phyloP scores from a whole-genome alignment of 2,888 invertebrate species.

The Euzetes globulus region DNA sequence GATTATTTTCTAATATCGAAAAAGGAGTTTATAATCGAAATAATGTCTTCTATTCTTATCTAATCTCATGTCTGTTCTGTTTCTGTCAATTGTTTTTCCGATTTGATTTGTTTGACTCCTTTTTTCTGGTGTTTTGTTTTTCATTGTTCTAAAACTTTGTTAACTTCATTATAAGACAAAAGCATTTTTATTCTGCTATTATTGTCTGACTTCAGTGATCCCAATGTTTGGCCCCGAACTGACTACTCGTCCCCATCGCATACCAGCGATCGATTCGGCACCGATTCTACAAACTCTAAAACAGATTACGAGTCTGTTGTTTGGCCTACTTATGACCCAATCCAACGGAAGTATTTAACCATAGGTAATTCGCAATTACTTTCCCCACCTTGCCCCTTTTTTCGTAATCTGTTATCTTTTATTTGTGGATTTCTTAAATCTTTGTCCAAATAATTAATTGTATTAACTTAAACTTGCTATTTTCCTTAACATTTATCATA shows the following conservation, averaged over 20 bases:
- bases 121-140: no score
- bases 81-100: not conserved
- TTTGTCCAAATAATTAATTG: no score
- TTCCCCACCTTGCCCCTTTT: not conserved
- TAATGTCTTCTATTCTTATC: not conserved
- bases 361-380: constrained; percentile 36
- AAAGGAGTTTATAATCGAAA: not conserved
- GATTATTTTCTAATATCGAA: not conserved
- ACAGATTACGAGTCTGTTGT: constrained; percentile 37
- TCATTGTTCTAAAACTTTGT: not conserved
- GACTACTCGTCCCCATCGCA: not conserved
- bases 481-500: no score
- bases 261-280: constrained; percentile 31
- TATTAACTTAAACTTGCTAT: no score
- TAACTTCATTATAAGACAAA: not conserved
- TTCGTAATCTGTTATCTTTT: no score
- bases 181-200: not conserved
- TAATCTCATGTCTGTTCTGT: not conserved
- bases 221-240: constrained; percentile 34
- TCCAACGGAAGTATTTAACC: constrained; percentile 77
- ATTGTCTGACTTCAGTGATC: constrained; percentile 26
- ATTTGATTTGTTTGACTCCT: not conserved
- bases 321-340: constrained; percentile 87
- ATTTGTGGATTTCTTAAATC: no score
- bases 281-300: constrained; percentile 42